A percentile compares a stretch with the other conserved stretches of the same genome.
These are phyloP conservation scores for Mastomys coucha DNA, from an alignment of 2,113 vertebrate genomes.

Conservation along the genomic window DNA sequence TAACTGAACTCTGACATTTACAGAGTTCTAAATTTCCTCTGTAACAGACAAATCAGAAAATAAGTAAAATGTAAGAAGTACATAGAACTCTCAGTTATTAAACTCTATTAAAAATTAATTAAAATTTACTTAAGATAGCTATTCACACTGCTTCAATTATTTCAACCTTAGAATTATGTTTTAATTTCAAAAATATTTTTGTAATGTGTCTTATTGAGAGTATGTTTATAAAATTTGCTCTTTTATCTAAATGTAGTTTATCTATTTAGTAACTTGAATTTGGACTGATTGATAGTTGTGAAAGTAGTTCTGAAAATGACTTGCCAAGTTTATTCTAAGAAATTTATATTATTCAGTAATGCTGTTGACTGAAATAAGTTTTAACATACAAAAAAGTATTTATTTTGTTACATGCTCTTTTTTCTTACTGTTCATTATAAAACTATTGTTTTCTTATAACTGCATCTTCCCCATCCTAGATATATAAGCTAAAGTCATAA, in stretches of 20 bases:
- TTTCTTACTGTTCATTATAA: slow-evolving; percentile 9
- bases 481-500: not conserved
- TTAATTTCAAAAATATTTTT: not conserved
- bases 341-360: slow-evolving; percentile 17
- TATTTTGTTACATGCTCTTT: not conserved
- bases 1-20: not conserved
- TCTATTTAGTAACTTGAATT: not conserved
- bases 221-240: not conserved
- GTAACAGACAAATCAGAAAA: not conserved
- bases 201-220: not conserved
- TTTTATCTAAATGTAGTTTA: not conserved
- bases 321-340: not conserved
- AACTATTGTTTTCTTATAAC: slow-evolving; percentile 7
- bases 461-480: not conserved
- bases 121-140: not conserved
- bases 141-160: not conserved
- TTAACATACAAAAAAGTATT: not conserved
- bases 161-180: slow-evolving; percentile 16
- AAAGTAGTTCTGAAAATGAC: not conserved
- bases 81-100: not conserved
- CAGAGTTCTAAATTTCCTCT: not conserved
- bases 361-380: not conserved
- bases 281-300: not conserved
- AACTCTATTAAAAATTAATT: not conserved
- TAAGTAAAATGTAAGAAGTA: slow-evolving; percentile 25